These are phyloP conservation scores for Dipodomys stephensi DNA, from an alignment of 2,113 vertebrate species.

Conservation along the genomic window DNA sequence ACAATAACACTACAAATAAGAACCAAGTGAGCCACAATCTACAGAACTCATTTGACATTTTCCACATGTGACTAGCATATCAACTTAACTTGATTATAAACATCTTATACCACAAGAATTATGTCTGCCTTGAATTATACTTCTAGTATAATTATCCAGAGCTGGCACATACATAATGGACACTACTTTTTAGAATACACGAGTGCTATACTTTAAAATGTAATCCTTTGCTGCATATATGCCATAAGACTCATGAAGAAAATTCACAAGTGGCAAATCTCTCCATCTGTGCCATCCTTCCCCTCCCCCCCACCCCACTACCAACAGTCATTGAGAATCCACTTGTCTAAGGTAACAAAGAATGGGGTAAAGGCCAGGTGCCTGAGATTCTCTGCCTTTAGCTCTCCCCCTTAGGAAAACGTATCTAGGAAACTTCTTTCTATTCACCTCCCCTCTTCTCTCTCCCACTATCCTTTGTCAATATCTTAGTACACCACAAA, in stretches of 20 bases:
- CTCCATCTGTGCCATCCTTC: neutral
- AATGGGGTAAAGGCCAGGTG: neutral
- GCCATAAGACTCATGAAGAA: neutral
- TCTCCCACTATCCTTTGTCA: neutral
- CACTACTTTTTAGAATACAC: neutral
- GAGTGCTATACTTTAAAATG: neutral
- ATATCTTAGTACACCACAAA: neutral
- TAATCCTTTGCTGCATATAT: neutral
- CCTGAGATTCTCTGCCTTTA: neutral
- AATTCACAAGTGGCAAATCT: neutral
- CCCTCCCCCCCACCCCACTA: no score
- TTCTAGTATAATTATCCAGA: neutral
- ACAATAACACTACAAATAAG: neutral
- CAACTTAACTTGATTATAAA: neutral
- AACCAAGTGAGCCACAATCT: neutral
- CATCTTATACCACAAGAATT: neutral
- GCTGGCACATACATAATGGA: no score
- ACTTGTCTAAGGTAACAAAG: neutral
- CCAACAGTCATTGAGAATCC: neutral
- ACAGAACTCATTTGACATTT: conserved; percentile 6
- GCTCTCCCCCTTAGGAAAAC: neutral
- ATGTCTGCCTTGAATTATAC: neutral
- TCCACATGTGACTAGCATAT: neutral
- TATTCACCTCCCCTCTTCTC: neutral
- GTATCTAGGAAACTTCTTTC: neutral